Percentiles rank a stretch among this genome's conserved stretches.
Conservation (phyloP, 2,797 vertebrate genomes). For the Phaenicophaeus curvirostris region DNA sequence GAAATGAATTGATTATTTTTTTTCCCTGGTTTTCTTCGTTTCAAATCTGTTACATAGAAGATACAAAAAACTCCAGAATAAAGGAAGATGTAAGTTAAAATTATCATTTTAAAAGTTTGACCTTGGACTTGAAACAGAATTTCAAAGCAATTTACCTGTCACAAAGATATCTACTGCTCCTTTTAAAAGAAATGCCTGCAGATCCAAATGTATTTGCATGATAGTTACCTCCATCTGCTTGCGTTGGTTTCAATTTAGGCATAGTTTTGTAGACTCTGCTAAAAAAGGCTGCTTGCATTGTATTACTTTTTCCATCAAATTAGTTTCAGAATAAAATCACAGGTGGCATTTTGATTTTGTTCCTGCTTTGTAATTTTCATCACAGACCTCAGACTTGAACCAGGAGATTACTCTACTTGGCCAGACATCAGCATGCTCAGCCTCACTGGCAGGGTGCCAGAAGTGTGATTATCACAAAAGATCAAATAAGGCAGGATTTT, state of each 20-base stretch:
- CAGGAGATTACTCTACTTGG: constrained; percentile 67
- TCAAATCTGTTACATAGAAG: background rate
- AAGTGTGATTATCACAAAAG: constrained; percentile 45
- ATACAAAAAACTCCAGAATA: background rate
- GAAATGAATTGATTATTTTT: background rate
- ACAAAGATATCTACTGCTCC: constrained; percentile 46
- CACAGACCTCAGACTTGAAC: constrained; percentile 43
- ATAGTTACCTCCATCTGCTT: constrained; percentile 42
- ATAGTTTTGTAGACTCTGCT: constrained; percentile 24
- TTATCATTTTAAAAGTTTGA: constrained; percentile 48
- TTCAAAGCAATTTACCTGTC: constrained; percentile 73
- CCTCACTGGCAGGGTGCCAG: constrained; percentile 20
- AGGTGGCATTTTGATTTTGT: constrained; percentile 70
- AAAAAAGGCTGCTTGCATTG: constrained; percentile 49
- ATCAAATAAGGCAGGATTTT: constrained; percentile 48
- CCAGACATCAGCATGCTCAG: constrained; percentile 50
- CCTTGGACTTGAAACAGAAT: constrained; percentile 62
- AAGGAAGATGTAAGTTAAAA: constrained; percentile 11
- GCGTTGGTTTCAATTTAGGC: constrained; percentile 46
- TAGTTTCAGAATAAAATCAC: constrained; percentile 71
- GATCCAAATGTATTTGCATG: constrained; percentile 62
- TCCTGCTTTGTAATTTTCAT: constrained; percentile 68
- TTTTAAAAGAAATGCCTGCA: constrained; percentile 60
- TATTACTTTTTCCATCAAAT: constrained; percentile 38
- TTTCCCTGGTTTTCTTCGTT: background rate